Conservation (phyloP, 2,888 invertebrate genomes). For the Zhuqinia jingwanae region DNA sequence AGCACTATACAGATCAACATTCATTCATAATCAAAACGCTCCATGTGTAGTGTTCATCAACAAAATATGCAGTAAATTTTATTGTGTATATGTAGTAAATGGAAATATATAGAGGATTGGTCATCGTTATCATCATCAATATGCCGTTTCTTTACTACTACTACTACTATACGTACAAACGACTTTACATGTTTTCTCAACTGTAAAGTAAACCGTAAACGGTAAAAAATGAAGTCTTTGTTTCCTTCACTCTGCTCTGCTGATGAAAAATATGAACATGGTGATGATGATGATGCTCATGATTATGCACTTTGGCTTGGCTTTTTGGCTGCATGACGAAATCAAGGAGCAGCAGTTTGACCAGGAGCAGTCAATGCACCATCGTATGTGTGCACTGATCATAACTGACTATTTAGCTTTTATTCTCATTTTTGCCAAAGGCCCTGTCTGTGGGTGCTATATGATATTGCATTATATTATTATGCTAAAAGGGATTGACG, state of each 20-base stretch:
- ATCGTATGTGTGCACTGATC: not conserved
- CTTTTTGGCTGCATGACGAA: conserved; percentile 9
- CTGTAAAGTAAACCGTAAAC: not conserved
- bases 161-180: too few relatives aligned
- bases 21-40: too few relatives aligned
- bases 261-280: not conserved
- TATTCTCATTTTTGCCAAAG: not conserved
- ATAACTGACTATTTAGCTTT: not conserved
- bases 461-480: conserved; percentile 8
- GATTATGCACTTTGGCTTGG: conserved; percentile 15
- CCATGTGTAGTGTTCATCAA: too few relatives aligned
- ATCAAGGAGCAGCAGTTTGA: conserved; percentile 19
- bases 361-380: not conserved
- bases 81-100: too few relatives aligned
- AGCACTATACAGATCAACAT: too few relatives aligned
- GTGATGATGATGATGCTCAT: not conserved
- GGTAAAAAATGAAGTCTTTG: not conserved
- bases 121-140: too few relatives aligned
- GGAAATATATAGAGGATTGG: too few relatives aligned
- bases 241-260: not conserved
- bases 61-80: too few relatives aligned
- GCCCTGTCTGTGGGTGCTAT: not conserved
- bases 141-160: not conserved
- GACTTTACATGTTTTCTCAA: not conserved
- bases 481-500: not conserved